Conservation (phyloP, 2,888 invertebrate genomes). For the Caenorhabditis afra region DNA sequence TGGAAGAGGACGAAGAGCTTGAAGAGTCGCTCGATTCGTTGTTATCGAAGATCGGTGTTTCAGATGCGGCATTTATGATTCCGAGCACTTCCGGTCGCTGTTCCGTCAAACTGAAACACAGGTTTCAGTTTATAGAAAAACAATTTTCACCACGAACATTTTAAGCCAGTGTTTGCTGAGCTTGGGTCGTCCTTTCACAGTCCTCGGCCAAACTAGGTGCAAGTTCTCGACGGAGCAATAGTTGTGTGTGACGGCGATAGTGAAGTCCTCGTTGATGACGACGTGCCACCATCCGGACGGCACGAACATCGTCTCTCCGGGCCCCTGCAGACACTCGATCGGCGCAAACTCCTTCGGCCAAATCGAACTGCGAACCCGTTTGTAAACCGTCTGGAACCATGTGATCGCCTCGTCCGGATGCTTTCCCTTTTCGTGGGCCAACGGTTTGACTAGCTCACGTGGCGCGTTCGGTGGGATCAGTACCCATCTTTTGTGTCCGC, state of each 20-base stretch:
- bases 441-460: conserved; percentile 93
- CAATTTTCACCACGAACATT: conserved; percentile 30
- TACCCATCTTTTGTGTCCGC: conserved; percentile 98
- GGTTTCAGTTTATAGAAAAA: not conserved
- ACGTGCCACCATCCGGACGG: conserved; percentile 97
- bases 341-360: conserved; percentile 86
- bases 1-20: conserved; percentile 55
- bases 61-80: conserved; percentile 55
- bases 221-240: conserved; percentile 94
- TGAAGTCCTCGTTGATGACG: conserved; percentile 94
- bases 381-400: conserved; percentile 97
- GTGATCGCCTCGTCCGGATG: conserved; percentile 98
- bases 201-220: conserved; percentile 85
- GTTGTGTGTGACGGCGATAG: conserved; percentile 98
- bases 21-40: conserved; percentile 64
- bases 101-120: conserved; percentile 56
- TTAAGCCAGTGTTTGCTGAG: conserved; percentile 91
- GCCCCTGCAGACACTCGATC: conserved; percentile 75
- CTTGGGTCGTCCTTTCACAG: conserved; percentile 93
- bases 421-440: conserved; percentile 93
- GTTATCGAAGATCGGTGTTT: conserved; percentile 7
- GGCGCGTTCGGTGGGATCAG: conserved; percentile 97
- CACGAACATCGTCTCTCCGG: conserved; percentile 79
- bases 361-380: conserved; percentile 88
- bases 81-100: conserved; percentile 68